Percentiles rank a stretch among this genome's conserved stretches.
phyloP scores from a whole-genome alignment of 2,797 vertebrate species.

The Monodelphis domestica region DNA sequence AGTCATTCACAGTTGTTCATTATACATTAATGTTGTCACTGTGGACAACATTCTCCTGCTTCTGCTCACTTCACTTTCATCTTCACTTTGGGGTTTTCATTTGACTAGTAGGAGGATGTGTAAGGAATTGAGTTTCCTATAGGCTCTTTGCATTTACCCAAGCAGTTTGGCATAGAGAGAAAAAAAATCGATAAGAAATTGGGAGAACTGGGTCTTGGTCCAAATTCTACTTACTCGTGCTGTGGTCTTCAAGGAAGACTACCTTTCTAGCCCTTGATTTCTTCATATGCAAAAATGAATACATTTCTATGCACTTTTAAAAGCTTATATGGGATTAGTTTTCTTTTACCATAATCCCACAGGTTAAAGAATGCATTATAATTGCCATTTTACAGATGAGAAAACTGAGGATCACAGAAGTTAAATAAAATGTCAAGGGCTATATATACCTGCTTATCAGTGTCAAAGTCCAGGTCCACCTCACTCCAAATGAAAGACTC shows the following conservation, averaged over 20 bases:
- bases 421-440: neutral
- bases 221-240: neutral
- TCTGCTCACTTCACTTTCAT: too few species aligned
- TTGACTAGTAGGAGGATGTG: neutral
- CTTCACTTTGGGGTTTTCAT: neutral
- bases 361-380: neutral
- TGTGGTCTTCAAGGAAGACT: neutral
- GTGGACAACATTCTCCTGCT: too few species aligned
- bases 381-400: neutral
- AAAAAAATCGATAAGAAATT: neutral
- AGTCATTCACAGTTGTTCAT: too few species aligned
- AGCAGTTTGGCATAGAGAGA: neutral
- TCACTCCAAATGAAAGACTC: neutral
- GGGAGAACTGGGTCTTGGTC: neutral
- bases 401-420: neutral
- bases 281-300: neutral
- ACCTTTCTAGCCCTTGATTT: neutral
- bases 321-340: neutral
- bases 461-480: neutral
- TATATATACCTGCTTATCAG: neutral
- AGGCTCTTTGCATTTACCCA: neutral
- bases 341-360: neutral
- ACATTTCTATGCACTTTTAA: neutral
- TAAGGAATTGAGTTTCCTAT: neutral
- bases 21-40: too few species aligned